Evolutionary conservation across 2,113 vertebrate genomes (phyloP).

Genomic region (Arenaria interpres): DNA sequence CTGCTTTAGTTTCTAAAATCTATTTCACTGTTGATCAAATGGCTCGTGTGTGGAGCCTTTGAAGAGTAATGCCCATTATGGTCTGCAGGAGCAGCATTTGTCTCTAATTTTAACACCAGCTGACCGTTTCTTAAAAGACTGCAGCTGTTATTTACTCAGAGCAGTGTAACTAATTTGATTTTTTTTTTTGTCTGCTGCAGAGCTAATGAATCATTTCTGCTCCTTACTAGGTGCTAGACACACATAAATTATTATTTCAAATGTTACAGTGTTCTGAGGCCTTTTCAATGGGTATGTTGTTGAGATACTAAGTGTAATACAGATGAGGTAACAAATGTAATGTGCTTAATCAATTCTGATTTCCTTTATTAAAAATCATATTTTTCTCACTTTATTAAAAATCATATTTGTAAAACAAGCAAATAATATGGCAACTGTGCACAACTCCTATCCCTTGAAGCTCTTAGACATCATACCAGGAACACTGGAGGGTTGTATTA

Average conservation of each 20-base stretch:
- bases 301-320: neutral
- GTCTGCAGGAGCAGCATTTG: neutral
- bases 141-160: constrained; percentile 45
- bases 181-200: neutral
- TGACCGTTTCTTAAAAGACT: neutral
- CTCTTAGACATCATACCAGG: neutral
- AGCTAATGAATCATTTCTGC: constrained; percentile 15
- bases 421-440: neutral
- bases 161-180: constrained; percentile 8
- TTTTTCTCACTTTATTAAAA: neutral
- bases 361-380: neutral
- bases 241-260: neutral
- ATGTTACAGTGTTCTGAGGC: neutral
- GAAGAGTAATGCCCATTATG: neutral
- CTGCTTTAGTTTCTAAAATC: neutral
- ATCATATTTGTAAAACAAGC: neutral
- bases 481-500: neutral
- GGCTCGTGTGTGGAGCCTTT: neutral
- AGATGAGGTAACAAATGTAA: neutral
- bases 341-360: neutral
- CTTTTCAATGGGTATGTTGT: neutral
- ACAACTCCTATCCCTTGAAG: neutral
- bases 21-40: neutral
- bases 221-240: neutral
- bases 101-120: constrained; percentile 19